These are phyloP conservation scores for Clitarchus hookeri DNA, from an alignment of 2,888 invertebrate species.

Conservation along the genomic window DNA sequence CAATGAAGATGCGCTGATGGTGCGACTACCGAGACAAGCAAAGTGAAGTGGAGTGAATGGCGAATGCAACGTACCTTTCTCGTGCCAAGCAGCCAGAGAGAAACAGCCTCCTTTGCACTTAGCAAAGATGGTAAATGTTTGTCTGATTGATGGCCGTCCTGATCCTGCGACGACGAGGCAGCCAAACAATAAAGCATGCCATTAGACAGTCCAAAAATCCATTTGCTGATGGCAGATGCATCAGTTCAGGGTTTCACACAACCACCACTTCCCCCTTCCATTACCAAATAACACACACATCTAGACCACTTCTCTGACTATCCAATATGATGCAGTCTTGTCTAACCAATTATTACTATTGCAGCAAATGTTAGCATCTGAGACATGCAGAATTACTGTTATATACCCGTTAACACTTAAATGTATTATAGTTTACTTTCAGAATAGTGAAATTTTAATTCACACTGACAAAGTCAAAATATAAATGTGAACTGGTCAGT, in stretches of 20 bases:
- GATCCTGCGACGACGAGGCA: slow-evolving; percentile 63
- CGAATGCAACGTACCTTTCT: slow-evolving; percentile 74
- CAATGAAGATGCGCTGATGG: neutral
- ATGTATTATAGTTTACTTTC: too few relatives aligned
- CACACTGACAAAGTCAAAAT: too few relatives aligned
- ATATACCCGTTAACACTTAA: too few relatives aligned
- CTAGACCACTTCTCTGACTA: neutral
- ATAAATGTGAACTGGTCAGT: too few relatives aligned
- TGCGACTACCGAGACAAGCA: slow-evolving; percentile 19
- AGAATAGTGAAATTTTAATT: too few relatives aligned
- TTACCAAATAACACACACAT: neutral
- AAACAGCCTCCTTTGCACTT: slow-evolving; percentile 92
- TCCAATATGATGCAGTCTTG: too few relatives aligned
- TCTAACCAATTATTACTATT: too few relatives aligned
- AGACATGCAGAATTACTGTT: too few relatives aligned
- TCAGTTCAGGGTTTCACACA: neutral
- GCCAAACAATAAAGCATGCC: slow-evolving; percentile 9
- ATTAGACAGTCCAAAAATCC: neutral
- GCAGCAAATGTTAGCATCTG: too few relatives aligned
- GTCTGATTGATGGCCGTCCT: slow-evolving; percentile 68
- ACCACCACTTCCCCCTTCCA: neutral
- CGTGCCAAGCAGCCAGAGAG: slow-evolving; percentile 91
- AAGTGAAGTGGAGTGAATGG: neutral
- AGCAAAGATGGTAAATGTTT: slow-evolving; percentile 68
- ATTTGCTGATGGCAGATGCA: neutral